These are phyloP conservation scores for Ladona fulva DNA, from an alignment of 1,140 invertebrate genomes.

Conservation along the genomic window DNA sequence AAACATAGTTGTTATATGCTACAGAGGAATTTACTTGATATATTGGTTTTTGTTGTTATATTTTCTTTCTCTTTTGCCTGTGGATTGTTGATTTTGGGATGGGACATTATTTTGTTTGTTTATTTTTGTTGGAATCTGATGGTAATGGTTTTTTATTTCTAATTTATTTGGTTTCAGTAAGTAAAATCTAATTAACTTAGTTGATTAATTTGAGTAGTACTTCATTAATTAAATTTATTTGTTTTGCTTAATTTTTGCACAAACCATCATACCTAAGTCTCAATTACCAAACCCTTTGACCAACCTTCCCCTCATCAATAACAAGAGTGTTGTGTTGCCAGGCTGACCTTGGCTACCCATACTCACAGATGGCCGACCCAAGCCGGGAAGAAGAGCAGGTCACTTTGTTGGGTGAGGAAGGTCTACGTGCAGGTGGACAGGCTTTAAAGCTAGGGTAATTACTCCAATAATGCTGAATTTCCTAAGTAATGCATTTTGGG, in stretches of 20 bases:
- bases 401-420: conserved; percentile 88
- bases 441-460: conserved; percentile 88
- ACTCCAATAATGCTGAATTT: conserved; percentile 24
- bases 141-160: too few species aligned
- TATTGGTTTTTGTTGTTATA: too few species aligned
- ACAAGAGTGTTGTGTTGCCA: conserved; percentile 14
- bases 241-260: conserved; percentile 7
- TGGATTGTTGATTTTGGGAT: too few species aligned
- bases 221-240: neutral
- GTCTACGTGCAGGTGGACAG: conserved; percentile 81
- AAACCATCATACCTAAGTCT: neutral
- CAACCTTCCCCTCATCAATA: conserved; percentile 9
- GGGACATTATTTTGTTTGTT: too few species aligned
- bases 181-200: too few species aligned
- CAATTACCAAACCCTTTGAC: neutral
- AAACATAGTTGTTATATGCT: too few species aligned
- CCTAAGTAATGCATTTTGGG: too few species aligned
- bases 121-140: too few species aligned
- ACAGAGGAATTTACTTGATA: too few species aligned
- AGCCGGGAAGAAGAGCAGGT: conserved; percentile 88
- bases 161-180: too few species aligned
- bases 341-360: conserved; percentile 49
- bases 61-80: too few species aligned
- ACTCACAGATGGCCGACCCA: conserved; percentile 80
- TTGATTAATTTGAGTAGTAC: too few species aligned